These are phyloP conservation scores for Glaucopsyche alexis DNA, from an alignment of 2,888 invertebrate genomes.

Conservation along the genomic window DNA sequence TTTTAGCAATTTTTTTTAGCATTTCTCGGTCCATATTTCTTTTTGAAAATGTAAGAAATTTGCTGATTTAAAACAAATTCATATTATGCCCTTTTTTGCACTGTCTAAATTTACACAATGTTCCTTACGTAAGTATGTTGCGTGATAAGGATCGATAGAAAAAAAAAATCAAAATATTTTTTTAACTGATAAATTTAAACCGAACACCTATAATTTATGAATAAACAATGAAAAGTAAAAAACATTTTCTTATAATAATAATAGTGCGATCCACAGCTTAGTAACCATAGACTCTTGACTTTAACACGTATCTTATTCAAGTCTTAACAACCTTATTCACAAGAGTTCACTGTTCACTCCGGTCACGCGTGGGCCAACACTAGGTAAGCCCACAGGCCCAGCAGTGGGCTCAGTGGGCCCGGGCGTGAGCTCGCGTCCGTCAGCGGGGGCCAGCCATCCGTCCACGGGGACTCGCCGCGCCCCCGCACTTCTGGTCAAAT, in stretches of 20 bases:
- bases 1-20: too few species aligned
- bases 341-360: constrained; percentile 27
- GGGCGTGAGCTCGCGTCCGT: constrained; percentile 36
- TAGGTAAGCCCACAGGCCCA: constrained; percentile 38
- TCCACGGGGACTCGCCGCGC: constrained; percentile 56
- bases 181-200: too few species aligned
- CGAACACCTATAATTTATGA: too few species aligned
- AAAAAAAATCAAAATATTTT: too few species aligned
- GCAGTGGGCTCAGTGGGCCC: constrained; percentile 33
- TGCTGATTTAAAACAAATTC: too few species aligned
- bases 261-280: not conserved
- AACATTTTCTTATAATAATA: not conserved
- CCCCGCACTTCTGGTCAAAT: constrained; percentile 68
- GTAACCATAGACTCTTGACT: not conserved
- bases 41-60: too few species aligned
- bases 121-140: too few species aligned
- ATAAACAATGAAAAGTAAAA: too few species aligned
- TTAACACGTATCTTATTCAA: constrained; percentile 19
- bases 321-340: constrained; percentile 32
- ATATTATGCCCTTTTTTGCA: not conserved
- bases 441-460: constrained; percentile 63
- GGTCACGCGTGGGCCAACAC: constrained; percentile 41
- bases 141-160: too few species aligned
- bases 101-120: not conserved
- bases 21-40: too few species aligned